Percentiles rank a stretch among this genome's conserved stretches.
Conservation (phyloP, 1,140 invertebrate genomes). For the Eumaeus atala region DNA sequence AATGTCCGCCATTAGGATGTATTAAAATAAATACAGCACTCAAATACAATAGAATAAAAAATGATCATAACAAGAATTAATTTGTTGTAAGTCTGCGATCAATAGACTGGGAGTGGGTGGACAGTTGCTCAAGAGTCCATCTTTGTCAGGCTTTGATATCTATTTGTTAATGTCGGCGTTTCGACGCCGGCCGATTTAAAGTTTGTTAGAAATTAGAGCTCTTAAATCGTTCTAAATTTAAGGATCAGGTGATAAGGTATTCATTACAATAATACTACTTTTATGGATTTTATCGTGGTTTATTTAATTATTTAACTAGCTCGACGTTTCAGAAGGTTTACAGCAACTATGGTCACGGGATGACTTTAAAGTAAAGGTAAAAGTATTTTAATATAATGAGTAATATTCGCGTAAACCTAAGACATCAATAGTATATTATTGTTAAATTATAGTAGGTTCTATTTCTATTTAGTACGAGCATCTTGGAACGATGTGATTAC, state of each 20-base stretch:
- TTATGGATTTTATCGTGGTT: too few relatives aligned
- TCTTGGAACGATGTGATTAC: too few relatives aligned
- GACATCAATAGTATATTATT: conserved; percentile 49
- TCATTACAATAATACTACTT: too few relatives aligned
- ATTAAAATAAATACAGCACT: conserved; percentile 57
- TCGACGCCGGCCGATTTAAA: conserved; percentile 64
- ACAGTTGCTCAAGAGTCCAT: conserved; percentile 70
- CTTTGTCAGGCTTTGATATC: conserved; percentile 71
- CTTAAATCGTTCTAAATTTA: conserved; percentile 23
- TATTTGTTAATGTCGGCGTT: conserved; percentile 70
- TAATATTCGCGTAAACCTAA: too few relatives aligned
- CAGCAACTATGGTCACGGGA: too few relatives aligned
- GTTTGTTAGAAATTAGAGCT: conserved; percentile 53
- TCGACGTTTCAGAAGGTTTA: too few relatives aligned
- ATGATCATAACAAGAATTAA: conserved; percentile 70
- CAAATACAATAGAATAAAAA: conserved; percentile 61
- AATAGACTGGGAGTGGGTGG: conserved; percentile 67
- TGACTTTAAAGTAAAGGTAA: too few relatives aligned
- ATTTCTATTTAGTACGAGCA: too few relatives aligned
- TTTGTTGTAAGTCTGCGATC: conserved; percentile 66
- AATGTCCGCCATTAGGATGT: conserved; percentile 59
- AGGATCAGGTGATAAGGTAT: conserved; percentile 32
- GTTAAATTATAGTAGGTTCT: conserved; percentile 15
- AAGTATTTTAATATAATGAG: too few relatives aligned
- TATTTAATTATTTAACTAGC: too few relatives aligned